These are phyloP conservation scores for Calliopsis andreniformis DNA, from an alignment of 1,140 invertebrate species.

Conservation along the genomic window DNA sequence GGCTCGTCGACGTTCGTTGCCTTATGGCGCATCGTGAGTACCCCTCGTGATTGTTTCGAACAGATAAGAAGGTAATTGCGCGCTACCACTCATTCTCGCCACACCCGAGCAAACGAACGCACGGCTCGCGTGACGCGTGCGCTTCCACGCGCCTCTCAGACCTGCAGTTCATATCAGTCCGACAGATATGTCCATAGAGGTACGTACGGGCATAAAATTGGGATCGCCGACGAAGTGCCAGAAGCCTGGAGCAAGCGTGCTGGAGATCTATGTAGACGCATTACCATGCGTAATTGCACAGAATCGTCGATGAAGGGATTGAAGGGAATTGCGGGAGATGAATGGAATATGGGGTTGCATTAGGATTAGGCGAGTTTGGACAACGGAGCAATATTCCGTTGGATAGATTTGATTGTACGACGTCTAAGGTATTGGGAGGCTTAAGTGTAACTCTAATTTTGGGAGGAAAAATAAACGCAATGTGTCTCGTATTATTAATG, in stretches of 20 bases:
- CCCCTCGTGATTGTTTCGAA: constrained; percentile 31
- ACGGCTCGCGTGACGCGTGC: constrained; percentile 62
- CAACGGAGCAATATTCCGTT: too few relatives aligned
- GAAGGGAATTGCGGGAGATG: too few relatives aligned
- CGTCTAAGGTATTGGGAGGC: too few relatives aligned
- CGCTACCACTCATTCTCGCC: constrained; percentile 63
- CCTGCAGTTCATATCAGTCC: constrained; percentile 43
- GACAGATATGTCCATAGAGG: constrained; percentile 12
- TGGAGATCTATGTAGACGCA: neutral
- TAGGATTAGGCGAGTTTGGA: too few relatives aligned
- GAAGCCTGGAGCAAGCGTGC: neutral
- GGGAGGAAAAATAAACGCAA: too few relatives aligned
- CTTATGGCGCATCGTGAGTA: constrained; percentile 34
- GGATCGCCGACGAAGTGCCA: constrained; percentile 11
- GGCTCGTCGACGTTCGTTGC: constrained; percentile 18
- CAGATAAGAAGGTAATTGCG: constrained; percentile 69
- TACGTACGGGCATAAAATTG: constrained; percentile 32
- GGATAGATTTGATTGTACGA: too few relatives aligned
- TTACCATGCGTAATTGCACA: too few relatives aligned
- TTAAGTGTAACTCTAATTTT: too few relatives aligned
- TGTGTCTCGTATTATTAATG: too few relatives aligned
- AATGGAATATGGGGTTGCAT: too few relatives aligned
- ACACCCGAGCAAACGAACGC: constrained; percentile 64
- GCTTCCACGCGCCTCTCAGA: constrained; percentile 60
- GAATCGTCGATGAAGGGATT: neutral